Base-by-base conservation (phyloP, 2,113 vertebrate species). In the Barnardius zonarius region DNA sequence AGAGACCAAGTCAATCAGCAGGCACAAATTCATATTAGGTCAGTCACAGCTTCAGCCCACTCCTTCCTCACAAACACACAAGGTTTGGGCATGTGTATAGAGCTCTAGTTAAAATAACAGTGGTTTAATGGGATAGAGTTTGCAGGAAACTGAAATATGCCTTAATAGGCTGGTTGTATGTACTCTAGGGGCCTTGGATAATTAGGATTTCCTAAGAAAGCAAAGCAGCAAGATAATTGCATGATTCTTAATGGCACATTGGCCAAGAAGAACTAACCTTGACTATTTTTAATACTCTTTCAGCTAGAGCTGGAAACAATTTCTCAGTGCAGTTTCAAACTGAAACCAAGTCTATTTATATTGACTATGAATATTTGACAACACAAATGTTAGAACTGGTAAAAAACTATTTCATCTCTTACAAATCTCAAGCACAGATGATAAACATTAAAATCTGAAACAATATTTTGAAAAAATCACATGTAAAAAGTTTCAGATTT, bases 141-240 rank as follows among this genome's bases (percentile, higher is more conserved):
- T 68, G 63, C 52, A 82, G 23, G 25, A 92, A 91, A 91, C 64
- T 86, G 62, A 91, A 93, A 86, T 81, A 63, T 48, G 33, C 30
- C 39, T 75, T 75, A 86, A 79, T 48, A 78, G 77, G 30, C 35
- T 89, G 35, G 28, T 52, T 80, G 57, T 90, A 15, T 85, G 75
- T 63, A 18, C 80, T 83, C 75, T 63, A 57, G 25, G 4, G n/a
- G 83, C 85, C 79, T 59, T 67, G 59, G 64, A 92, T 80, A 91
- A 93, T 88, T 86, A 93, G 43, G 64, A 51, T 59, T 88, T 95
- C 87, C 64, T 41, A 88, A 87, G 54, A 94, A 93, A 87, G 37
- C 31, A 79, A 90, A 64, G 31, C n/a, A 88, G 28, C 37, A 83
- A 37, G 67, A 86, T 83, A 96, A 88, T 69, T 93, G 68, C 35